Conservation (phyloP, 2,113 vertebrate genomes). For the Blennius ocellaris region DNA sequence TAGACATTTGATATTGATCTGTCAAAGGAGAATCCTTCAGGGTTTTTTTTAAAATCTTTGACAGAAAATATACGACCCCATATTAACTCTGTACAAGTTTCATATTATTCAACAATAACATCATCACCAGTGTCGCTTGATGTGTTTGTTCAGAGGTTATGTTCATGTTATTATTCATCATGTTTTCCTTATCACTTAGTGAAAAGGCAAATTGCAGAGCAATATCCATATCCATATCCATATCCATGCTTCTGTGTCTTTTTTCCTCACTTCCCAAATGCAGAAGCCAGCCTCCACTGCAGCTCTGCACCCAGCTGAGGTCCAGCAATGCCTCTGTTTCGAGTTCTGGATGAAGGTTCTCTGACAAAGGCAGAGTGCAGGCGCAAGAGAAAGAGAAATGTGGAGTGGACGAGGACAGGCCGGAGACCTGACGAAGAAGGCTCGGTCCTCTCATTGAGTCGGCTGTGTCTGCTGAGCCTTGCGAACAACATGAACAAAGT, state of each 20-base stretch:
- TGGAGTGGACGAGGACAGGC: constrained; percentile 8
- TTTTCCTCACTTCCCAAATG: background rate
- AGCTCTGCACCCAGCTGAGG: background rate
- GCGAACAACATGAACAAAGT: constrained; percentile 85
- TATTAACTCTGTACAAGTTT: too few species aligned
- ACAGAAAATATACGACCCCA: too few species aligned
- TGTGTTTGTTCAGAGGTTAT: too few species aligned
- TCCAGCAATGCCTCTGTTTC: constrained; percentile 71
- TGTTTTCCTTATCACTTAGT: too few species aligned
- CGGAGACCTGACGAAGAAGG: constrained; percentile 33
- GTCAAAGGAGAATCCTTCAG: too few species aligned
- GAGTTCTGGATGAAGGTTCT: background rate
- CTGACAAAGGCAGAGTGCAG: background rate
- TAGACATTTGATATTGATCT: too few species aligned
- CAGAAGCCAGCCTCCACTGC: background rate
- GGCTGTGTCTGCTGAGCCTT: constrained; percentile 84
- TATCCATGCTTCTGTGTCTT: background rate
- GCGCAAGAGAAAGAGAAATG: constrained; percentile 2
- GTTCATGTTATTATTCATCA: too few species aligned
- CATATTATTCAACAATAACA: too few species aligned
- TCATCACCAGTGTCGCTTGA: too few species aligned
- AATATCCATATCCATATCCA: background rate
- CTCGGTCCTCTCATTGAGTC: constrained; percentile 47
- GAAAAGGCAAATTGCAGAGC: background rate
- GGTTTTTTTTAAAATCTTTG: too few species aligned